Percentiles rank a stretch among this genome's conserved stretches.
phyloP scores from a whole-genome alignment of 1,140 invertebrate species.

The Drosophila nannoptera region DNA sequence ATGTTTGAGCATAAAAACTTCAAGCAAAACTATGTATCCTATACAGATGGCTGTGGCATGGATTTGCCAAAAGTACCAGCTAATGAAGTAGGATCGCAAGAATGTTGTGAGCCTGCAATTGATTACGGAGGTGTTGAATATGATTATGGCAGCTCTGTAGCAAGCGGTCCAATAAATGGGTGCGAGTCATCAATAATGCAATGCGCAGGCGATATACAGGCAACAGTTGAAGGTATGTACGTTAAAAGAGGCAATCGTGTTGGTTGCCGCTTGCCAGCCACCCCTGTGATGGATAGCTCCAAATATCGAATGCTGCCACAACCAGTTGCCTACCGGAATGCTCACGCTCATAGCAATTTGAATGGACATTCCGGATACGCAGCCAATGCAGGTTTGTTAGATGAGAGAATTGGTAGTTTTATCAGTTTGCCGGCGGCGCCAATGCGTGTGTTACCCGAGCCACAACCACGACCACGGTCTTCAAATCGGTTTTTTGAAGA shows the following conservation, averaged over 20 bases:
- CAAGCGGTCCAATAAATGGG: constrained; percentile 41
- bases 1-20: constrained; percentile 16
- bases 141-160: constrained; percentile 81
- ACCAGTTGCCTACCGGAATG: constrained; percentile 37
- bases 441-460: constrained; percentile 52
- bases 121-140: constrained; percentile 30
- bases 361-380: constrained; percentile 73
- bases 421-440: constrained; percentile 75
- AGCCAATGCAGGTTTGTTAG: constrained; percentile 43
- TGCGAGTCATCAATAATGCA: constrained; percentile 3
- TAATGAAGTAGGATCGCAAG: too few species aligned
- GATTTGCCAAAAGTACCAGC: neutral
- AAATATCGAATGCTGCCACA: constrained; percentile 71
- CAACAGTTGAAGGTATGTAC: constrained; percentile 56
- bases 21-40: constrained; percentile 26
- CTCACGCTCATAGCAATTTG: constrained; percentile 21
- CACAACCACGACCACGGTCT: constrained; percentile 10
- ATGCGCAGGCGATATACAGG: neutral
- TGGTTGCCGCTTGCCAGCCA: constrained; percentile 55
- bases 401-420: constrained; percentile 37
- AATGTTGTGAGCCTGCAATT: neutral
- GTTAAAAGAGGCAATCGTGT: constrained; percentile 26
- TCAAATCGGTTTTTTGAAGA: constrained; percentile 48
- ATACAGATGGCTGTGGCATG: neutral
- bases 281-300: constrained; percentile 64